Conservation (phyloP, 2,888 invertebrate species). For the Lasius platythorax region DNA sequence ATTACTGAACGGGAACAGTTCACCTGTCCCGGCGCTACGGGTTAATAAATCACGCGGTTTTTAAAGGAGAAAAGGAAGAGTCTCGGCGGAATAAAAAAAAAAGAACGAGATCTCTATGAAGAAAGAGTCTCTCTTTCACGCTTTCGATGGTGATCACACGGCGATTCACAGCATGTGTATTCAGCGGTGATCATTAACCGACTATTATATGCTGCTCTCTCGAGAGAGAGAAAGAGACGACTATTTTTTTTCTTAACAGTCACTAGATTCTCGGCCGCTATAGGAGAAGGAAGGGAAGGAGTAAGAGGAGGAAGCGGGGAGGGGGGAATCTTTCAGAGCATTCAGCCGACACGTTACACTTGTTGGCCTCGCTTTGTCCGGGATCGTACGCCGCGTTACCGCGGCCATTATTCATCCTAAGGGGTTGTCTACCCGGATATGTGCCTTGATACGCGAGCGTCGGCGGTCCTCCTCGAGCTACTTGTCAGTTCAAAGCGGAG, state of each 20-base stretch:
- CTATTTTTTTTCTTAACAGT: conserved; percentile 61
- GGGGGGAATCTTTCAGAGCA: conserved; percentile 58
- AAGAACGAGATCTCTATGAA: conserved; percentile 22
- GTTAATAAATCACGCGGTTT: conserved; percentile 79
- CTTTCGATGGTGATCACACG: conserved; percentile 66
- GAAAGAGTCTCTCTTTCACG: conserved; percentile 55
- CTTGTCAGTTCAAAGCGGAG: conserved; percentile 31
- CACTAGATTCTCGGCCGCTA: conserved; percentile 58
- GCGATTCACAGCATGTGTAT: conserved; percentile 76
- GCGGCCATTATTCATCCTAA: conserved; percentile 72
- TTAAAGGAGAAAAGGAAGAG: conserved; percentile 59
- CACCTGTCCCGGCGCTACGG: conserved; percentile 78
- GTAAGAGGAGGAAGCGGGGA: conserved; percentile 17
- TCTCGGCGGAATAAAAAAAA: not conserved
- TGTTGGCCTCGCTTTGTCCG: conserved; percentile 73
- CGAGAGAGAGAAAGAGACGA: conserved; percentile 62
- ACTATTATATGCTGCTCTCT: conserved; percentile 74
- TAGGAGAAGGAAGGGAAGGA: conserved; percentile 22
- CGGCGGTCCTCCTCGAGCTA: conserved; percentile 47
- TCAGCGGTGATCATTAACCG: conserved; percentile 78
- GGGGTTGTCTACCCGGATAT: conserved; percentile 70
- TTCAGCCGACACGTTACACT: conserved; percentile 76
- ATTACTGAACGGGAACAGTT: conserved; percentile 68
- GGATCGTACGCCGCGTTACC: conserved; percentile 68
- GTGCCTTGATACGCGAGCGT: conserved; percentile 36